Conservation (phyloP, 2,113 vertebrate species). For the Lichenostomus cassidix region DNA sequence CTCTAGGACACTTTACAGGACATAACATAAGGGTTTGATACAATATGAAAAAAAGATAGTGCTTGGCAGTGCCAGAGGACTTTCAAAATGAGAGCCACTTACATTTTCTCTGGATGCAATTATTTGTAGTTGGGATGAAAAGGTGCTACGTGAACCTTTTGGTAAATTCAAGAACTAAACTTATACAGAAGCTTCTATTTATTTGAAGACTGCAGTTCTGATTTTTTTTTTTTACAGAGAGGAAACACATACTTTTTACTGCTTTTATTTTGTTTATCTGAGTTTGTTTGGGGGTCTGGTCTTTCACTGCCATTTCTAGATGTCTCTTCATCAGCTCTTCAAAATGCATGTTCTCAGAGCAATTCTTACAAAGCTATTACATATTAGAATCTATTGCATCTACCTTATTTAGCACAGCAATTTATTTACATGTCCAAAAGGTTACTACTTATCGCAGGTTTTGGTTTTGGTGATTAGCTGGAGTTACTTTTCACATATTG, state of each 20-base stretch:
- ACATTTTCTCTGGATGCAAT: conserved; percentile 10
- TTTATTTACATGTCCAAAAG: not conserved
- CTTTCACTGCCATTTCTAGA: not conserved
- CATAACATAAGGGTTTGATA: conserved; percentile 12
- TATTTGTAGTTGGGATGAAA: conserved; percentile 33
- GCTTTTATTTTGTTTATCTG: not conserved
- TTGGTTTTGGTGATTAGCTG: not conserved
- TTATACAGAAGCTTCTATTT: not conserved
- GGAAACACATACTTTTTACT: not conserved
- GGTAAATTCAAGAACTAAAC: not conserved
- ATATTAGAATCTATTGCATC: not conserved
- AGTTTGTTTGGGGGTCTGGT: not conserved
- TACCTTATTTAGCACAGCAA: not conserved
- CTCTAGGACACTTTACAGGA: conserved; percentile 22
- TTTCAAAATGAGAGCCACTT: conserved; percentile 42
- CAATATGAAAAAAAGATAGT: conserved; percentile 3
- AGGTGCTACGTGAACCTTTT: not conserved
- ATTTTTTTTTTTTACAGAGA: not conserved
- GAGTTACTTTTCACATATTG: not conserved
- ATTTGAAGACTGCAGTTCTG: not conserved
- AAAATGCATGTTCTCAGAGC: not conserved
- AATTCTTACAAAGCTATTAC: not conserved
- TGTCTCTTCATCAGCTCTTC: not conserved
- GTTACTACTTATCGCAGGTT: not conserved
- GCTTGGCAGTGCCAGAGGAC: conserved; percentile 7